Percentiles rank a stretch among this genome's conserved stretches.
phyloP scores from a whole-genome alignment of 2,888 invertebrate genomes.

The Himalopsyche tibetana region DNA sequence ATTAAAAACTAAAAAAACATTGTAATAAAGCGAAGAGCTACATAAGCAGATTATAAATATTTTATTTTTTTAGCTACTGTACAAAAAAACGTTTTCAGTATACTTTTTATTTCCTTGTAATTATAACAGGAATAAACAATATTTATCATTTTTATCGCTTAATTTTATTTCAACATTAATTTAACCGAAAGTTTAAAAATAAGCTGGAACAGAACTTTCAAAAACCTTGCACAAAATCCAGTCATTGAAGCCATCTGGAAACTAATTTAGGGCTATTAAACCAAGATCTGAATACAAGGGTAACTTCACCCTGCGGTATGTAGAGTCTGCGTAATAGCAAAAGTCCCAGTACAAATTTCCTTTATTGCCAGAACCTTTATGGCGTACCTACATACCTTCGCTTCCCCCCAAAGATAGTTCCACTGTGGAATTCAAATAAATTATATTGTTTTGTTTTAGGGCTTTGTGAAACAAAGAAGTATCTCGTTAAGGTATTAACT shows the following conservation, averaged over 20 bases:
- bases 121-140: too few species aligned
- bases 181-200: constrained; percentile 28
- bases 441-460: constrained; percentile 36
- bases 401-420: constrained; percentile 38
- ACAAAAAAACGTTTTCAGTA: too few species aligned
- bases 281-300: constrained; percentile 56
- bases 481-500: constrained; percentile 40
- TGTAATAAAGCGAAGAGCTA: too few species aligned
- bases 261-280: constrained; percentile 64
- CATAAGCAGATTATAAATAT: too few species aligned
- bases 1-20: too few species aligned
- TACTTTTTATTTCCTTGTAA: too few species aligned
- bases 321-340: constrained; percentile 24
- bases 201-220: constrained; percentile 24
- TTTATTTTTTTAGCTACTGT: too few species aligned
- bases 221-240: constrained; percentile 50
- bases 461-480: constrained; percentile 36
- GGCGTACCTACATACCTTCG: constrained; percentile 37
- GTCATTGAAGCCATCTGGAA: constrained; percentile 63
- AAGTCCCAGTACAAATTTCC: constrained; percentile 39
- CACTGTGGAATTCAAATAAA: constrained; percentile 37
- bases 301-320: constrained; percentile 41
- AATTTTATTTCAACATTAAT: constrained; percentile 28
- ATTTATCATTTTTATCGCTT: neutral
- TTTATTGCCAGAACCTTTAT: constrained; percentile 40